phyloP scores from a whole-genome alignment of 2,113 vertebrate genomes.

The Oreochromis niloticus region DNA sequence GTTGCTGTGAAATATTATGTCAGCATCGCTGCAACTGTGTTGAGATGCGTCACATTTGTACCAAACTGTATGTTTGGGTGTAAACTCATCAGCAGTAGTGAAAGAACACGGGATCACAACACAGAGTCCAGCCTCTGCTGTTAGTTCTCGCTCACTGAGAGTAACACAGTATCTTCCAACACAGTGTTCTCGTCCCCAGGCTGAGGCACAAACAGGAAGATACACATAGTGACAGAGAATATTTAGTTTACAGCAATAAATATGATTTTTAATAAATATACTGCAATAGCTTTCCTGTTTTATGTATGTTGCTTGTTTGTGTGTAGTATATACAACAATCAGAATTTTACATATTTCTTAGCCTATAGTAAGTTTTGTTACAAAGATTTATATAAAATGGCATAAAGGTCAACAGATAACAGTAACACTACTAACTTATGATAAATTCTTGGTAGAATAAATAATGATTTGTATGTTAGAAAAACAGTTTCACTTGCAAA shows the following conservation, averaged over 20 bases:
- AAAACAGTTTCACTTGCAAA: not conserved
- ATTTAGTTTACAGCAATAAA: not conserved
- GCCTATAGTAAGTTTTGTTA: not conserved
- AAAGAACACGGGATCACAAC: constrained; percentile 30
- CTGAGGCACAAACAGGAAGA: not conserved
- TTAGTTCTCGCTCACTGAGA: not conserved
- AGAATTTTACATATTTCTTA: not conserved
- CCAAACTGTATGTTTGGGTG: not conserved
- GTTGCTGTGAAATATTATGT: too few relatives aligned
- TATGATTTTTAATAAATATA: not conserved
- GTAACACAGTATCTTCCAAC: not conserved
- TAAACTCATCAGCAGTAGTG: fast-evolving
- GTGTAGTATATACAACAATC: not conserved
- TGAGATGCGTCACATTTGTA: not conserved
- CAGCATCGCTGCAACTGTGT: fast-evolving
- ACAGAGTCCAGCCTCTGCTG: constrained; percentile 43
- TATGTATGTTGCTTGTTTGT: not conserved
- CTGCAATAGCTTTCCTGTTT: not conserved
- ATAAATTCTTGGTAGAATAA: not conserved
- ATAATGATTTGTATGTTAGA: not conserved
- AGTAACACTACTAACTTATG: not conserved
- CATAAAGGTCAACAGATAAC: not conserved
- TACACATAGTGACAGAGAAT: not conserved
- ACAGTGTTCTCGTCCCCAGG: not conserved
- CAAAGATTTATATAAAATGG: not conserved